A percentile compares a stretch with the other conserved stretches of the same genome.
These are phyloP conservation scores for Ctenodactylus gundi DNA, from an alignment of 2,113 vertebrate genomes.

Conservation along the genomic window DNA sequence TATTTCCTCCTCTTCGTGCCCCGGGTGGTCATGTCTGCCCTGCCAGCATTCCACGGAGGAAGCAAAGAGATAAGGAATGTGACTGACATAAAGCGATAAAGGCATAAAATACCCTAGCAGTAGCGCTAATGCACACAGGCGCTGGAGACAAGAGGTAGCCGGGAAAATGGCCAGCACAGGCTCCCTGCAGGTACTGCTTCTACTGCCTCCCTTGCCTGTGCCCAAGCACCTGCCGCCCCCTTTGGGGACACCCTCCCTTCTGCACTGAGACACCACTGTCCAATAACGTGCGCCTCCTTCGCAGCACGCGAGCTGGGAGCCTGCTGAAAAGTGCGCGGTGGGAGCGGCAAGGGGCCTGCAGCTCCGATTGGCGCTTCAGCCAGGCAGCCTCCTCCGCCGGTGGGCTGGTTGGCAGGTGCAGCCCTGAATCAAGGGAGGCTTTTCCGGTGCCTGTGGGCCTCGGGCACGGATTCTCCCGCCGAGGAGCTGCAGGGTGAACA, in stretches of 20 bases:
- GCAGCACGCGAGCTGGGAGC: neutral
- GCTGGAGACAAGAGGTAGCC: neutral
- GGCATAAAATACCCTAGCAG: neutral
- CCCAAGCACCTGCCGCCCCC: neutral
- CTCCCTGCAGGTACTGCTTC: neutral
- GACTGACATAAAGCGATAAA: neutral
- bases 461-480: neutral
- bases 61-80: neutral
- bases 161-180: neutral
- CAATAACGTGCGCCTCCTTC: neutral
- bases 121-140: neutral
- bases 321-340: neutral
- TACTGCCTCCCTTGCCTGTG: neutral
- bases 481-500: neutral
- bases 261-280: neutral
- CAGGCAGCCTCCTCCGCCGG: neutral
- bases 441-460: neutral
- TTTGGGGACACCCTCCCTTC: neutral
- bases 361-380: neutral
- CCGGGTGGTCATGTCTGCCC: neutral
- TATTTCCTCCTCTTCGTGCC: neutral
- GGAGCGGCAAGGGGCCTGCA: neutral
- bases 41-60: neutral
- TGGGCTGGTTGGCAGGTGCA: neutral
- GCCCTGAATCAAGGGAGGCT: neutral